Percentiles rank a stretch among this genome's conserved stretches.
Conservation (phyloP, 1,140 invertebrate genomes). For the Aradophagus sp. region DNA sequence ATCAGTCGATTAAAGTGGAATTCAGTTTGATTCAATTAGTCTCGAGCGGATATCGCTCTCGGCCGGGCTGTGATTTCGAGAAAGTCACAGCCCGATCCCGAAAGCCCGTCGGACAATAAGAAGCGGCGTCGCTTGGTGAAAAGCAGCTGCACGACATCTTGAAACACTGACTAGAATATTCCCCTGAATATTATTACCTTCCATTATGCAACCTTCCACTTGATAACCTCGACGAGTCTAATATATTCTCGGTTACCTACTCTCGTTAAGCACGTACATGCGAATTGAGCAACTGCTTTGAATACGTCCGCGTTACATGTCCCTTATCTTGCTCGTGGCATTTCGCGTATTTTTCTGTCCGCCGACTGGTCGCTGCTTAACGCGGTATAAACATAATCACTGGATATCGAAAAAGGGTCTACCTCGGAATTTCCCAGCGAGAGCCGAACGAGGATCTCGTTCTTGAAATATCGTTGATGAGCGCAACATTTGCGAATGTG, state of each 20-base stretch:
- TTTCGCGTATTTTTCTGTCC: conserved; percentile 37
- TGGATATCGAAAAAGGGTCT: too few species aligned
- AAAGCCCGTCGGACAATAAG: background rate
- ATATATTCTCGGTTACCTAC: conserved; percentile 52
- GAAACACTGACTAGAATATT: conserved; percentile 39
- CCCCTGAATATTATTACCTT: conserved; percentile 43
- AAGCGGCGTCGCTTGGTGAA: background rate
- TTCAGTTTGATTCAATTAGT: conserved; percentile 16
- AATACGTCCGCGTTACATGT: conserved; percentile 46
- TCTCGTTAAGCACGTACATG: conserved; percentile 51
- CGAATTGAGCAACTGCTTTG: conserved; percentile 52
- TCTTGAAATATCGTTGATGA: too few species aligned
- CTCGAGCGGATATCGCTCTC: background rate
- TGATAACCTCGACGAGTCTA: conserved; percentile 57
- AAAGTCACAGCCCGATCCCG: background rate
- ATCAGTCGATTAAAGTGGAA: conserved; percentile 11
- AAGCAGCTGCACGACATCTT: conserved; percentile 26
- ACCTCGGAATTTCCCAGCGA: too few species aligned
- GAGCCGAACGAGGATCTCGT: too few species aligned
- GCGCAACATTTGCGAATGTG: too few species aligned
- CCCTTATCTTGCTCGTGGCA: conserved; percentile 33
- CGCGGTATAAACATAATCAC: too few species aligned
- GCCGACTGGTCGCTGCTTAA: conserved; percentile 2
- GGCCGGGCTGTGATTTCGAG: too few species aligned
- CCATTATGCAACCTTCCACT: conserved; percentile 51